Evolutionary conservation across 2,113 vertebrate species (phyloP).

Genomic region (Colius striatus): DNA sequence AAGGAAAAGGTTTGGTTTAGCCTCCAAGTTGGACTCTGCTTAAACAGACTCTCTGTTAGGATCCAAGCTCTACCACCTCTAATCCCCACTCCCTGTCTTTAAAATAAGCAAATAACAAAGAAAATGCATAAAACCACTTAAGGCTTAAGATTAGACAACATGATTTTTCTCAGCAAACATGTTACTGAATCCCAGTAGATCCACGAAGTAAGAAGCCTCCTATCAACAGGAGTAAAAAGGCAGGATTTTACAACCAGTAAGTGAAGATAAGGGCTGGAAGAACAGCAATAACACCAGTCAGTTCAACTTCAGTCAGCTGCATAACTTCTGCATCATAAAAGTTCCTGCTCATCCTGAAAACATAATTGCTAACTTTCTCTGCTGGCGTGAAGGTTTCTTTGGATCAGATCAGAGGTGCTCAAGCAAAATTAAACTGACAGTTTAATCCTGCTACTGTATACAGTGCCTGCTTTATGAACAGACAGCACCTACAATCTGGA

Average conservation of each 20-base stretch:
- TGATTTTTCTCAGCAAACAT: neutral
- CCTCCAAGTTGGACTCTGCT: neutral
- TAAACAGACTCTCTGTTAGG: neutral
- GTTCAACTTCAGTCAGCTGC: neutral
- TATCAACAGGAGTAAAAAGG: neutral
- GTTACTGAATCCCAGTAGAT: neutral
- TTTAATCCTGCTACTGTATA: neutral
- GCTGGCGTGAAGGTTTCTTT: neutral
- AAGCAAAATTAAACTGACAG: neutral
- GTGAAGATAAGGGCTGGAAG: neutral
- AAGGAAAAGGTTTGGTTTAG: neutral
- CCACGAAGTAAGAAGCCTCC: neutral
- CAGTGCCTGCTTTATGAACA: neutral
- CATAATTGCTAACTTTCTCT: neutral
- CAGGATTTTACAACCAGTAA: neutral
- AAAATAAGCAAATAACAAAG: neutral
- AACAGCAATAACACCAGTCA: neutral
- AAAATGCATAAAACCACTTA: neutral
- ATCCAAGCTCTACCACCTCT: neutral
- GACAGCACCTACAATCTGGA: neutral
- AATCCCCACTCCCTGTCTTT: fast-evolving
- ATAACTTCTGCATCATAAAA: neutral
- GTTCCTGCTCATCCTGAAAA: neutral
- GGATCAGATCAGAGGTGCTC: neutral
- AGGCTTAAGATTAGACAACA: neutral